phyloP scores from a whole-genome alignment of 1,140 invertebrate species.

The Drosophila mayri region DNA sequence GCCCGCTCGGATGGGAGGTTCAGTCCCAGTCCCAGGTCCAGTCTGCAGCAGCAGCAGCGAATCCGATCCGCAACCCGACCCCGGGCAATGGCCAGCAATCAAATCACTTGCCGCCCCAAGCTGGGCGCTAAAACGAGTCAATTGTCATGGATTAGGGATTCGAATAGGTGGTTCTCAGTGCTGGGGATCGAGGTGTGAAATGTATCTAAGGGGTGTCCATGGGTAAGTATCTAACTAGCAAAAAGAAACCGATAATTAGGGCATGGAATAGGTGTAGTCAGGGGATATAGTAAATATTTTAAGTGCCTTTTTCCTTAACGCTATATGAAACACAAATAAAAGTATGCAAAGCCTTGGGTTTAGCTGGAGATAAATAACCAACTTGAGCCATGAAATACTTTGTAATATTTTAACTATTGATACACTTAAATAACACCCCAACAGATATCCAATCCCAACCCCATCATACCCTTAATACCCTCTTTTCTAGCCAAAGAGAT shows the following conservation, averaged over 20 bases:
- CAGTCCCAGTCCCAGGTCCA: slow-evolving; percentile 3
- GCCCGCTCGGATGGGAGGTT: slow-evolving; percentile 3
- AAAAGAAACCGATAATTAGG: too few species aligned
- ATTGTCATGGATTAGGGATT: background rate
- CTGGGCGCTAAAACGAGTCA: slow-evolving; percentile 46
- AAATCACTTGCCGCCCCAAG: slow-evolving; percentile 78
- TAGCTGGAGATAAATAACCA: background rate
- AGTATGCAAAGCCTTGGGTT: too few species aligned
- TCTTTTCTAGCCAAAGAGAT: slow-evolving; percentile 22
- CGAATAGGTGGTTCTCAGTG: slow-evolving; percentile 29
- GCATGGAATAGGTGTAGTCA: background rate
- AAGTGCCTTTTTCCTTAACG: background rate
- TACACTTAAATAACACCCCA: too few species aligned
- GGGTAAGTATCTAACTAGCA: too few species aligned
- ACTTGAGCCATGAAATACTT: background rate
- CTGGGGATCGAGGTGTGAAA: rapidly evolving
- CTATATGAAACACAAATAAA: background rate
- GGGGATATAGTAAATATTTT: background rate
- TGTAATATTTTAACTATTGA: too few species aligned
- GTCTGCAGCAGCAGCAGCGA: slow-evolving; percentile 6
- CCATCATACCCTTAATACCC: slow-evolving; percentile 22
- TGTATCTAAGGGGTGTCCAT: rapidly evolving
- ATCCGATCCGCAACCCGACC: slow-evolving; percentile 40
- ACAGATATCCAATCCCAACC: too few species aligned
- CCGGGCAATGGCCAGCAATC: slow-evolving; percentile 62